phyloP scores from a whole-genome alignment of 2,888 invertebrate genomes.

The Tinea semifulvella region DNA sequence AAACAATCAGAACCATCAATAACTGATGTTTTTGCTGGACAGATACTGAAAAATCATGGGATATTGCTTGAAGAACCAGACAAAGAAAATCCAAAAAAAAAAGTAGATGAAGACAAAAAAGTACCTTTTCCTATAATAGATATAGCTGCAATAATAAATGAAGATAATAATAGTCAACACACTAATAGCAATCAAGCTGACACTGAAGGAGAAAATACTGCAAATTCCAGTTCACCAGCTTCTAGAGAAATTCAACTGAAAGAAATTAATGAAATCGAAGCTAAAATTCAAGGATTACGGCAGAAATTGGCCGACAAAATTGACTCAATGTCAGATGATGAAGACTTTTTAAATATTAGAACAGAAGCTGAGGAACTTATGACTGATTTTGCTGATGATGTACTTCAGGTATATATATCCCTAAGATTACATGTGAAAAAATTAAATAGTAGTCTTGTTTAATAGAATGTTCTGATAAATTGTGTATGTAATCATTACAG shows the following conservation, averaged over 20 bases:
- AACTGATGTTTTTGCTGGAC: constrained; percentile 71
- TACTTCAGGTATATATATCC: constrained; percentile 58
- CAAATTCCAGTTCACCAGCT: constrained; percentile 21
- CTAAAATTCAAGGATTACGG: constrained; percentile 64
- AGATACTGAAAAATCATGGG: constrained; percentile 63
- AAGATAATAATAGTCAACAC: constrained; percentile 44
- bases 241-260: constrained; percentile 42
- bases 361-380: constrained; percentile 69
- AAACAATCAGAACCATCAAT: constrained; percentile 64
- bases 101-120: constrained; percentile 15
- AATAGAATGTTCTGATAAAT: too few species aligned
- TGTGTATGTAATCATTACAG: too few species aligned
- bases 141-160: constrained; percentile 21
- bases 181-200: constrained; percentile 29
- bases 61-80: constrained; percentile 31
- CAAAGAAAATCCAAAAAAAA: background rate
- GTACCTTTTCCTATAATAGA: constrained; percentile 12
- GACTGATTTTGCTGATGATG: constrained; percentile 61
- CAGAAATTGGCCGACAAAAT: constrained; percentile 54
- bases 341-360: constrained; percentile 72
- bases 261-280: constrained; percentile 65
- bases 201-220: constrained; percentile 34
- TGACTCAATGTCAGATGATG: constrained; percentile 69
- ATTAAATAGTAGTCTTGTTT: too few species aligned
- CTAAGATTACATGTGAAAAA: too few species aligned